phyloP scores from a whole-genome alignment of 2,888 invertebrate species.

The Julus scandinavius region DNA sequence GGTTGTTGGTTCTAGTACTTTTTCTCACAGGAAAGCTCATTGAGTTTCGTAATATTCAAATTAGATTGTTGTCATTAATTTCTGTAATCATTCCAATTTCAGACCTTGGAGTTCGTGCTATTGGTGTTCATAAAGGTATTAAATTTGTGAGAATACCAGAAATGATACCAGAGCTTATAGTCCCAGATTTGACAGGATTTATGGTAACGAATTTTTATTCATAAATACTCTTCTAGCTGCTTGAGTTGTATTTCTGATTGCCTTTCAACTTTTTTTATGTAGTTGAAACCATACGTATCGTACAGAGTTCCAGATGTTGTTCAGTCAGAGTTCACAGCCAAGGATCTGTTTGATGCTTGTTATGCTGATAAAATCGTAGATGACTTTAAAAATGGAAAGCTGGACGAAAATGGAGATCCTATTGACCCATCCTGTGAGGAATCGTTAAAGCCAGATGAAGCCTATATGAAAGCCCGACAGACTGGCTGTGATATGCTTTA shows the following conservation, averaged over 20 bases:
- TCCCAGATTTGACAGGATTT: conserved; percentile 86
- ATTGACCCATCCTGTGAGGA: conserved; percentile 79
- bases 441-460: conserved; percentile 77
- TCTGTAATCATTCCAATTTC: not conserved
- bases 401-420: conserved; percentile 77
- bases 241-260: not conserved
- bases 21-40: no score
- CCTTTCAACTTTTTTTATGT: conserved; percentile 62
- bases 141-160: conserved; percentile 74
- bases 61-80: not conserved
- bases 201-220: conserved; percentile 67
- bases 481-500: conserved; percentile 85
- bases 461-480: conserved; percentile 75
- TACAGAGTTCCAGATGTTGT: conserved; percentile 80
- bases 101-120: conserved; percentile 75
- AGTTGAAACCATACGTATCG: conserved; percentile 93
- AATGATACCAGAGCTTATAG: conserved; percentile 91
- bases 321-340: conserved; percentile 83
- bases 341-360: conserved; percentile 82
- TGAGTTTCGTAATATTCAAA: no score
- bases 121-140: conserved; percentile 67
- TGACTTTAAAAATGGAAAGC: conserved; percentile 78
- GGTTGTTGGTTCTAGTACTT: no score
- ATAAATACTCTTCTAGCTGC: not conserved
- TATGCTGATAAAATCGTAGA: conserved; percentile 82